These are phyloP conservation scores for Pseudotriccus pelzelni DNA, from an alignment of 2,797 vertebrate genomes.

Conservation along the genomic window DNA sequence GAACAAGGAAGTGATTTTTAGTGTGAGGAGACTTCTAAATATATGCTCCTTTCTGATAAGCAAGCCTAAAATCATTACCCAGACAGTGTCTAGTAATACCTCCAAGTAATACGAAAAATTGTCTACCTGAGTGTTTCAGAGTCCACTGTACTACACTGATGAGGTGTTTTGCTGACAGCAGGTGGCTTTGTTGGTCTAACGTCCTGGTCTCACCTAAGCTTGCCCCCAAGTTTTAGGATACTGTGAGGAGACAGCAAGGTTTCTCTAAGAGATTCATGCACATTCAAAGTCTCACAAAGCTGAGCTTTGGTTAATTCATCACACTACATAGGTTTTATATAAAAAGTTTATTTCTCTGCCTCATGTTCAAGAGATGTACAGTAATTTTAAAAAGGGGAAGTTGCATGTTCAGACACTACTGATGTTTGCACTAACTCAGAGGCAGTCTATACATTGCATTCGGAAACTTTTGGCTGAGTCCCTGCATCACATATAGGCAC, in stretches of 20 bases:
- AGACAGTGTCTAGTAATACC: no score
- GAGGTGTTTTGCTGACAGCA: background rate
- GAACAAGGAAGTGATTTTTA: background rate
- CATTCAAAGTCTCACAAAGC: background rate
- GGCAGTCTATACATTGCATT: background rate
- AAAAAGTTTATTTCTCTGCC: conserved; percentile 28
- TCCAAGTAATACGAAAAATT: accelerated
- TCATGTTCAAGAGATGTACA: background rate
- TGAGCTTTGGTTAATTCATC: background rate
- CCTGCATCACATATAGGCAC: background rate
- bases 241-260: accelerated
- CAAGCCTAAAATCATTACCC: background rate
- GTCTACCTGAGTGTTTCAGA: background rate
- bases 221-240: background rate
- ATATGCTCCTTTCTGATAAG: background rate
- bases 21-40: no score
- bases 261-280: background rate
- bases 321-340: background rate
- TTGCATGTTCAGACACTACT: background rate
- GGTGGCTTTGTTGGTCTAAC: background rate
- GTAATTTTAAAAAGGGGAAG: background rate
- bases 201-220: background rate
- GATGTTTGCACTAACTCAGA: background rate
- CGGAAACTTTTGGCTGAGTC: background rate
- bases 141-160: accelerated